Evolutionary conservation across 2,888 invertebrate genomes (phyloP), one percentile per base, ranked within the genome.

Genomic region (Axea sp.): DNA sequence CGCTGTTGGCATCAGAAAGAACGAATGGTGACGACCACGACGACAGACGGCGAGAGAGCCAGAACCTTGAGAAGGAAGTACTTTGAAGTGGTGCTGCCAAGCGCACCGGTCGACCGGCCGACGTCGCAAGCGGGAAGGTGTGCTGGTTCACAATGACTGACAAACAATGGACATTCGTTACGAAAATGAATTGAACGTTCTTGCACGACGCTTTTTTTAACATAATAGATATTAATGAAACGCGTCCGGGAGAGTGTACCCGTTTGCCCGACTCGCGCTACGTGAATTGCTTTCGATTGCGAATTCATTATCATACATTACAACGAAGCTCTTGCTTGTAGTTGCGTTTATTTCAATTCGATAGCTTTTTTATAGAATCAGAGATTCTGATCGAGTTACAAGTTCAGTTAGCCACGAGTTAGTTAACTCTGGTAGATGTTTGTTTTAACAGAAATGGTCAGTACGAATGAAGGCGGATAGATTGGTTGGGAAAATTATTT

Each of bases 161-260:
- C 81, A 79, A 81, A 83, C 83, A 83, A 83, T 83, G 67, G 76
- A 69, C 73, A 78, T 77, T 83, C 83, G 82, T 83, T 82, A 83
- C 71, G 76, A 75, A 73, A 77, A 77, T 72, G 76, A 80, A 81
- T 80, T 73, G 73, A 43, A 47, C 62, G 71, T 49, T 64, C 64
- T 68, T 57, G 55, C 43, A 33, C 68, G 39, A 49, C 62, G 68
- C 76, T 77, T 72, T 45, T 79, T 80, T 78, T 76, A 75, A 59
- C 73, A 82, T 80, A 81, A 83, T 80, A 81, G 81, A 78, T 76
- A 78, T 82, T 78, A 81, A 82, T 79, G 81, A 82, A 81, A 74
- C 55, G 75, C 72, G 72, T 57, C 62, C 51, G 41, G 45, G 64
- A 51, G 47, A 64, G 43, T 41, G 33, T 39, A 43, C 26, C 45